Conservation (phyloP, 2,888 invertebrate species). For the Smittia aterrima region DNA sequence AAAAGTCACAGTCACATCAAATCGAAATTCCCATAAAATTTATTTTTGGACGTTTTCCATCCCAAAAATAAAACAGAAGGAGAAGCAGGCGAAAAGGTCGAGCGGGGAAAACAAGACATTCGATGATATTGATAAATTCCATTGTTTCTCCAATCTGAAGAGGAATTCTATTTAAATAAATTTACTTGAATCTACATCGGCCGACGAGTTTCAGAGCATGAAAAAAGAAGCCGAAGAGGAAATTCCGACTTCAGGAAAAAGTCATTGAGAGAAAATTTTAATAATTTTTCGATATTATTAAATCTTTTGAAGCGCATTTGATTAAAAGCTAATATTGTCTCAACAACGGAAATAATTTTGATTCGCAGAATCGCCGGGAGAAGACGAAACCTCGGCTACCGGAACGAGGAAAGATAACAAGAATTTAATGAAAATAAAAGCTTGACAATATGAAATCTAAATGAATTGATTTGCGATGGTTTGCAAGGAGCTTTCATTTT, state of each 20-base stretch:
- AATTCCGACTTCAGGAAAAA: no score
- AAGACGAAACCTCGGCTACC: not conserved
- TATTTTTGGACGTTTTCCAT: not conserved
- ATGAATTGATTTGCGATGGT: constrained; percentile 1
- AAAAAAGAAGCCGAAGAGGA: not conserved
- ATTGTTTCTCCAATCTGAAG: not conserved
- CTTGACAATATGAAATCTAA: constrained; percentile 6
- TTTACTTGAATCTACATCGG: not conserved
- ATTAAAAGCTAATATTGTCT: constrained; percentile 33
- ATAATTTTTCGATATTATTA: constrained; percentile 16
- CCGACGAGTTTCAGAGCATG: not conserved
- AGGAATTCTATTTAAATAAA: constrained; percentile 16
- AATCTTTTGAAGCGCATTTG: constrained; percentile 11
- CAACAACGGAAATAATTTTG: not conserved
- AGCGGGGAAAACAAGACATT: not conserved
- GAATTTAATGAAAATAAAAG: constrained; percentile 25
- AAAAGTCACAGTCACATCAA: constrained; percentile 1
- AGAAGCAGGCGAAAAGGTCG: not conserved
- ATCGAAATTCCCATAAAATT: constrained; percentile 7
- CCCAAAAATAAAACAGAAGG: not conserved
- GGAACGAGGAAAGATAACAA: not conserved
- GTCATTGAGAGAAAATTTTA: not conserved
- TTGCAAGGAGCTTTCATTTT: no score
- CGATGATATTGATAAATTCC: constrained; percentile 5
- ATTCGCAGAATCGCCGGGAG: not conserved